phyloP scores from a whole-genome alignment of 2,113 vertebrate species.

The Pipra filicauda region DNA sequence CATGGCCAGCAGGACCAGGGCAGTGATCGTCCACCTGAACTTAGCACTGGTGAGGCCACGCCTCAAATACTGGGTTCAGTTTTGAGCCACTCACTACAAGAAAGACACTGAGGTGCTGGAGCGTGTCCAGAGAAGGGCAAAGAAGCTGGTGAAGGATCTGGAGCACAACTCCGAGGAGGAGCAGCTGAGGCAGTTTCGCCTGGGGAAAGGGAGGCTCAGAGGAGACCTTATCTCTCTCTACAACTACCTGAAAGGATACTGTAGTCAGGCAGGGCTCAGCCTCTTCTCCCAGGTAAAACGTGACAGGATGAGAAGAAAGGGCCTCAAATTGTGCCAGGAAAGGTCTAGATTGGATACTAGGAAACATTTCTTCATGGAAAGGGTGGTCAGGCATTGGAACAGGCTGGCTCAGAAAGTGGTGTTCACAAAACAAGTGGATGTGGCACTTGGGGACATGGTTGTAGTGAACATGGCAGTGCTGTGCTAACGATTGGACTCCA shows the following conservation, averaged over 20 bases:
- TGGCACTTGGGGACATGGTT: background rate
- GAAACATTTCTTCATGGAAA: background rate
- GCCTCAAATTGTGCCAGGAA: background rate
- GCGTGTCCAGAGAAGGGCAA: background rate
- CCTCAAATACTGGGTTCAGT: background rate
- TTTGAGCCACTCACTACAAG: background rate
- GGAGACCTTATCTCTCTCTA: background rate
- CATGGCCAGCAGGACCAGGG: background rate
- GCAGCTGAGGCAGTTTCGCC: background rate
- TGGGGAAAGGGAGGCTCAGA: background rate
- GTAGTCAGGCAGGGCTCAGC: background rate
- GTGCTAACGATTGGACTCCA: background rate
- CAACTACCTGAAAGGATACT: background rate
- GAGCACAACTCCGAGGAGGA: background rate
- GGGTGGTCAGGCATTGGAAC: background rate
- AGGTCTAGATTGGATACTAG: background rate
- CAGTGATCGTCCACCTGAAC: background rate
- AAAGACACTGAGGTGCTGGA: background rate
- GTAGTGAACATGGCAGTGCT: background rate
- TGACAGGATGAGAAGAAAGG: background rate
- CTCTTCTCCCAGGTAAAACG: background rate
- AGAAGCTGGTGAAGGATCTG: background rate
- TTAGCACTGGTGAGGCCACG: background rate
- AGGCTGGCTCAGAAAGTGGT: background rate
- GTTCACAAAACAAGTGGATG: background rate